Base-by-base conservation (phyloP, 1,140 invertebrate genomes). In the Bombyx mandarina region DNA sequence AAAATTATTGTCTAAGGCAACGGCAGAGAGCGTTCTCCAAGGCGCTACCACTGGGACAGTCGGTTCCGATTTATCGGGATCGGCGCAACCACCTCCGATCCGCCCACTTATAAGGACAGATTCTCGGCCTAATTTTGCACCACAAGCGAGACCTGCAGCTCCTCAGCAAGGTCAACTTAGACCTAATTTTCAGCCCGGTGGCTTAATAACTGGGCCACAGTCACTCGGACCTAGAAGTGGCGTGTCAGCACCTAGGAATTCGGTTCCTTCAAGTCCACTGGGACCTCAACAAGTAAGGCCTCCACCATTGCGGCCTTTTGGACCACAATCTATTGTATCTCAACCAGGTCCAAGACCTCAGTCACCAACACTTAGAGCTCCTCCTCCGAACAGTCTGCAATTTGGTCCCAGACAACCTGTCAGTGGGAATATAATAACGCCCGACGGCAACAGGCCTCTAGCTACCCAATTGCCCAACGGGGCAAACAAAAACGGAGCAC, bases 41-140 rank as follows among this genome's bases (percentile, higher is more conserved):
- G 65, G 63, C 62, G 62, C 69, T 64, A 72, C 71, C 44, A 60
- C 69, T 45, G 53, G 61, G 43, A 35, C 26, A 35, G 26, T 35
- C 26, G 67, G 60, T 42, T 61, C 60, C 42, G 67, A 68, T 56
- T 65, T 65, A 35, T 51, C 65, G 26, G 54, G 56, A n/a, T 45
- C 62, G 1, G 50, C 61, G 42, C 65, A 64, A 54, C 52, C 60
- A 43, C 67, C 62, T 43, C 68, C 66, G 51, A 61, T 67, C n/a
- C 80, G 82, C 48, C 87, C 83, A 6, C 76, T 88, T 7, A 81
- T 72, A 8, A 82, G 89, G 75, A 66, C 77, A 26, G 89, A 91
- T 51, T 89, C 84, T 8, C 79, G 88, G 49, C 72, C 86, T 18
- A 69, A 76, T 26, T 73, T 86, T 35, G 62, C 77, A 6, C 73